These are phyloP conservation scores for Labroides dimidiatus DNA, from an alignment of 2,797 vertebrate genomes.

Conservation along the genomic window DNA sequence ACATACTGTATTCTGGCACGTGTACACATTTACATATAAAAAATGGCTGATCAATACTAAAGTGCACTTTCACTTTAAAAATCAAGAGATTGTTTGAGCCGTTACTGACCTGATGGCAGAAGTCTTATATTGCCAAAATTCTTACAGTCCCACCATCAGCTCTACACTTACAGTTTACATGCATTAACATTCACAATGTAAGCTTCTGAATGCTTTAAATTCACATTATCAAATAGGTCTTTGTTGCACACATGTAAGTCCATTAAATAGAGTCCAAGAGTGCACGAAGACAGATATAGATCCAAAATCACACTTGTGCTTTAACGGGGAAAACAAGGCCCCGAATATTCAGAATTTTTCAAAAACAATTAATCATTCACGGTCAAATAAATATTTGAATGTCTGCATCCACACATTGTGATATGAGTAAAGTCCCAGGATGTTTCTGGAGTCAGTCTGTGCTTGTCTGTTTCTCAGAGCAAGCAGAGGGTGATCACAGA, in stretches of 20 bases:
- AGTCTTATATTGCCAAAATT: slow-evolving; percentile 60
- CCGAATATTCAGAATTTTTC: slow-evolving; percentile 67
- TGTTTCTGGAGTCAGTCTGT: slow-evolving; percentile 68
- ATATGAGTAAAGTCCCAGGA: slow-evolving; percentile 58
- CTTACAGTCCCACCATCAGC: slow-evolving; percentile 38
- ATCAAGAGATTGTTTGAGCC: slow-evolving; percentile 61
- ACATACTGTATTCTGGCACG: slow-evolving; percentile 63
- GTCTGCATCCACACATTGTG: slow-evolving; percentile 73
- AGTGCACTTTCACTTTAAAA: slow-evolving; percentile 79
- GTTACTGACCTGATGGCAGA: slow-evolving; percentile 45
- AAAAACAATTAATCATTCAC: slow-evolving; percentile 76
- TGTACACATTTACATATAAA: slow-evolving; percentile 66
- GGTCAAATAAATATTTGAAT: slow-evolving; percentile 79
- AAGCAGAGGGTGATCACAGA: slow-evolving; percentile 27
- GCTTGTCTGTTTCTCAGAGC: slow-evolving; percentile 70
- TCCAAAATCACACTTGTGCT: slow-evolving; percentile 74
- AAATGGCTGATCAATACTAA: slow-evolving; percentile 74
- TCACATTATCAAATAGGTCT: slow-evolving; percentile 82
- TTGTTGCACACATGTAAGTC: slow-evolving; percentile 59
- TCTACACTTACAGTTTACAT: slow-evolving; percentile 74
- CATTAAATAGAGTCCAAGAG: slow-evolving; percentile 70
- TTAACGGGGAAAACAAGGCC: slow-evolving; percentile 56
- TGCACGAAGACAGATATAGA: slow-evolving; percentile 67
- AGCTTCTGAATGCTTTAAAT: slow-evolving; percentile 69
- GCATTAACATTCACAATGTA: slow-evolving; percentile 74